A percentile compares a stretch with the other conserved stretches of the same genome.
These are phyloP conservation scores for Aldabrachelys gigantea DNA, from an alignment of 2,113 vertebrate species.

Conservation along the genomic window DNA sequence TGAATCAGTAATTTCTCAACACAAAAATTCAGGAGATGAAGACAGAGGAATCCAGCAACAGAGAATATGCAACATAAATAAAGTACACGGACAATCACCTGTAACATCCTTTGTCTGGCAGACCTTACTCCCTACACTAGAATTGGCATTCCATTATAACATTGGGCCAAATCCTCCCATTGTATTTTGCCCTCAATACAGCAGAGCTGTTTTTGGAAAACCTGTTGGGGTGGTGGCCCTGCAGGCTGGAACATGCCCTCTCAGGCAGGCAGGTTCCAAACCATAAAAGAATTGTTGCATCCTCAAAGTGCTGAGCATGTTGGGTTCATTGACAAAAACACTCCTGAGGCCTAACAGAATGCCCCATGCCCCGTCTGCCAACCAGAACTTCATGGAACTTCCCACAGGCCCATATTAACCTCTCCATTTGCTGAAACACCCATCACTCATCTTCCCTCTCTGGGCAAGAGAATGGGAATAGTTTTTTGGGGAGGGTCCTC, in stretches of 20 bases:
- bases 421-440: not conserved
- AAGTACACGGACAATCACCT: not conserved
- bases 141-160: not conserved
- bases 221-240: not conserved
- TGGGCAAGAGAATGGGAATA: not conserved
- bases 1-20: not conserved
- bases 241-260: not conserved
- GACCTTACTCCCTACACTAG: no score
- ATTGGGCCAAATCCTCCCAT: not conserved
- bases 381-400: not conserved
- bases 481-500: not conserved
- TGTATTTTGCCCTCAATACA: not conserved
- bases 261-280: not conserved
- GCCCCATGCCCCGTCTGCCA: not conserved
- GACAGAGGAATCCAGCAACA: not conserved
- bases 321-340: not conserved
- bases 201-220: not conserved
- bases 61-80: not conserved
- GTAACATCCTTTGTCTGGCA: not conserved
- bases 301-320: not conserved
- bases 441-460: not conserved
- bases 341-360: not conserved
- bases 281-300: not conserved
- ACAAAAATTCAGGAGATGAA: not conserved
- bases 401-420: rapidly evolving